These are phyloP conservation scores for Pampus argenteus DNA, from an alignment of 2,797 vertebrate genomes.

Conservation along the genomic window DNA sequence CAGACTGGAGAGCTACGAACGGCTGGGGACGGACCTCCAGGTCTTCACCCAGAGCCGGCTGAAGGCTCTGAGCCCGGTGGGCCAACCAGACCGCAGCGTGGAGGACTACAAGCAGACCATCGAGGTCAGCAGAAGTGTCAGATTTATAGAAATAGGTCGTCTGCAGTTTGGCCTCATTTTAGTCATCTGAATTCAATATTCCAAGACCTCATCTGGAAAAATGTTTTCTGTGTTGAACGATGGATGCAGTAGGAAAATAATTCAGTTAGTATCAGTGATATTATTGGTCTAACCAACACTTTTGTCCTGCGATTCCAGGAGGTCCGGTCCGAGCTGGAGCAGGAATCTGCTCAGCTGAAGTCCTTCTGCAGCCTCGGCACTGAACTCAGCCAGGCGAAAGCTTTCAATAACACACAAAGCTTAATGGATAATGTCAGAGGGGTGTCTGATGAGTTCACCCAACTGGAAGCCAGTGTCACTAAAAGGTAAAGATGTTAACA, in stretches of 20 bases:
- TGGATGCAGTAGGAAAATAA: too few species aligned
- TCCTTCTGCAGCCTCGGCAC: constrained; percentile 87
- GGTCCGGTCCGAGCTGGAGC: constrained; percentile 89
- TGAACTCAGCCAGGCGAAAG: constrained; percentile 86
- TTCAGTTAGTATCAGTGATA: background rate
- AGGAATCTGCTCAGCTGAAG: constrained; percentile 89
- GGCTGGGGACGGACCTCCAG: constrained; percentile 87
- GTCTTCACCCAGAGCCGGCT: constrained; percentile 88
- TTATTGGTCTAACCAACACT: background rate
- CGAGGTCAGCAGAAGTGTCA: constrained; percentile 82
- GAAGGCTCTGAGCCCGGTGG: constrained; percentile 86
- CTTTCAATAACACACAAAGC: constrained; percentile 81
- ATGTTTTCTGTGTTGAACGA: too few species aligned
- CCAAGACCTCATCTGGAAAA: background rate
- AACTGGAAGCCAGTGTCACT: constrained; percentile 87
- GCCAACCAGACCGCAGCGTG: constrained; percentile 91
- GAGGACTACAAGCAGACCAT: constrained; percentile 92
- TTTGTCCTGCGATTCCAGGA: constrained; percentile 81
- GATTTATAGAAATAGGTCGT: background rate
- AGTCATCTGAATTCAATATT: background rate
- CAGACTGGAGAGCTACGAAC: constrained; percentile 91
- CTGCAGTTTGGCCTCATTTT: background rate
- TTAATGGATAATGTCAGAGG: constrained; percentile 87
- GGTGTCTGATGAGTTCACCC: constrained; percentile 89
- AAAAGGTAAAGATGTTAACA: constrained; percentile 83